Base-by-base conservation (phyloP, 2,113 vertebrate genomes). In the Bujurquina vittata region DNA sequence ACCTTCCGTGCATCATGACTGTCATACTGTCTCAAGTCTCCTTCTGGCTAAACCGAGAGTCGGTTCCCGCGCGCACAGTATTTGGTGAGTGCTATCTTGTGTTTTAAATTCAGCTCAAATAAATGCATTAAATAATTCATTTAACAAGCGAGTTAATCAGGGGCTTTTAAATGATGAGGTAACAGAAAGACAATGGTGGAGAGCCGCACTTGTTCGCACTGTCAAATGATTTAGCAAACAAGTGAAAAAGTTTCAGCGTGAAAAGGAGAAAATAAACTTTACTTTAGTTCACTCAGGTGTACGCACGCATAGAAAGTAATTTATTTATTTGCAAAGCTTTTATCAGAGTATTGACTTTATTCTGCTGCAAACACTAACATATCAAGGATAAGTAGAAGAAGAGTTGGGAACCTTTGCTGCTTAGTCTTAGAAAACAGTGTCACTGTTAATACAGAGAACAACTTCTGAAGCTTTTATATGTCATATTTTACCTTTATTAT, bases 1-100 rank as follows among this genome's bases (percentile, higher is more conserved):
- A 99, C 95, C 96, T 99, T 59, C 98, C 98, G 63, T 99, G 98
- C 95, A 99, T 99, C 92, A 99, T 99, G 98, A 99, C 98, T 0
- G 98, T 99, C 94, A 99, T 99, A 90, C 96, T 99, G 86, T 99
- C 98, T 87, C 98, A 99, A 94, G 98, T 99, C 46, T 99, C 98
- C 91, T 99, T 99, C 95, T 99, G 98, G 98, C 97, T 99, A 55
- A 99, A 99, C 95, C 96, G 98, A 85, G 98, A 99, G 85, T 99
- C 98, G 0, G 98, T 99, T 67, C 98, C 98, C 46, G 98, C 98
- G 1, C 97, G 98, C 84, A 99, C 98, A 0, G 98, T 99, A 18
- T 99, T 99, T 55, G 98, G 98, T 99, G 92, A 99, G 98, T 93
- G 77, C 72, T 80, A 77, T 62, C 23, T n/a, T 35, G 5, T 82